Evolutionary conservation across 1,140 invertebrate species (phyloP), one percentile per base, ranked within the genome.

Genomic region (Arctopsyche grandis): DNA sequence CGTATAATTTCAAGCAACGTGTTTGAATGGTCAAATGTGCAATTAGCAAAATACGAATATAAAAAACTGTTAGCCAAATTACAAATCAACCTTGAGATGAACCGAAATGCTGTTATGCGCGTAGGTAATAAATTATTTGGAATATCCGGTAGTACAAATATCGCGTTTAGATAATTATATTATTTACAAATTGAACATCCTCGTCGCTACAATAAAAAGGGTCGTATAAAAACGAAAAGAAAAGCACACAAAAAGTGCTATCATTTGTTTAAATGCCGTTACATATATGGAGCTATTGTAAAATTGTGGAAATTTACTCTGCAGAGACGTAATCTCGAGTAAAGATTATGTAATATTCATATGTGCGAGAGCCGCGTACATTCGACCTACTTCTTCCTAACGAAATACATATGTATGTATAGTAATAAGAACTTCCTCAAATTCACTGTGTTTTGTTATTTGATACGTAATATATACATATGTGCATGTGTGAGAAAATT

Each of bases 261-360:
- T 60, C 56, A 16, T 60, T 16, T 60, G 56, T 60, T 60, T 60
- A 16, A 60, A 60, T 21, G 16, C 9, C 56, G 56, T 60, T 60
- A 5, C 5, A 7, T 19, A 19, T 9, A 19, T 5, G 5, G 9
- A 9, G 16, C 56, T 19, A 60, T 60, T 60, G 56, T 60, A 60
- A 60, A 60, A 60, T 60, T 60, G n/a, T 60, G 56, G 56, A 19
- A 60, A 60, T 60, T 60, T 19, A 60, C 56, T 60, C 56, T 19
- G 29, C 16, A 19, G 9, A 60, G 56, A 21, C 56, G 56, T 21
- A 21, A 60, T 60, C 56, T 60, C 16, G 29, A 4, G 56, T 3
- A 5, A 56, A 60, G 9, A 60, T 60, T 60, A 60, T 21, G 16
- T 19, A 60, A 60, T 60, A 60, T 60, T 60, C 56, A 60, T 60